Conservation (phyloP, 2,888 invertebrate species). For the Scaptomyza reducta region DNA sequence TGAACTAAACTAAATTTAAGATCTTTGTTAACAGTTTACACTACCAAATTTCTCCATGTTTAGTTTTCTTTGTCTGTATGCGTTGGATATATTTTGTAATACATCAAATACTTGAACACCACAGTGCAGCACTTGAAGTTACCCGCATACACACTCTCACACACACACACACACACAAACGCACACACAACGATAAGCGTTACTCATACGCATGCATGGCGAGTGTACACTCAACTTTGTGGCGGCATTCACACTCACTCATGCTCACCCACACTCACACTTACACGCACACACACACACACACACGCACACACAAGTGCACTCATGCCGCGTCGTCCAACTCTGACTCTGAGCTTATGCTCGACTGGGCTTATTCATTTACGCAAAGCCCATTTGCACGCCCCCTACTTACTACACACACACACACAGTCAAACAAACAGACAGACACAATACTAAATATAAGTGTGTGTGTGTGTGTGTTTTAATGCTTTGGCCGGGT, state of each 20-base stretch:
- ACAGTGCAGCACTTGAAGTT: slow-evolving; percentile 60
- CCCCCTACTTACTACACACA: slow-evolving; percentile 68
- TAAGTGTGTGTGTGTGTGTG: slow-evolving; percentile 1
- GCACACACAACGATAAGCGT: slow-evolving; percentile 45
- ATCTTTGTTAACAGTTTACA: too few relatives aligned
- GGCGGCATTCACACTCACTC: slow-evolving; percentile 46
- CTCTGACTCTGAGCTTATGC: slow-evolving; percentile 38
- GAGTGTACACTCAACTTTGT: slow-evolving; percentile 73
- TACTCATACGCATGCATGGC: slow-evolving; percentile 77
- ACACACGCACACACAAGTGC: slow-evolving; percentile 51
- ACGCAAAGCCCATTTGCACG: slow-evolving; percentile 58
- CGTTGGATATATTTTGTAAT: slow-evolving; percentile 66
- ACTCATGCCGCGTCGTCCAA: slow-evolving; percentile 59
- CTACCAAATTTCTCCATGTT: neutral
- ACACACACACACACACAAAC: slow-evolving; percentile 8
- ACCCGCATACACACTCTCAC: slow-evolving; percentile 13
- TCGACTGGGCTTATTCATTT: slow-evolving; percentile 74
- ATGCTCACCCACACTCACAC: slow-evolving; percentile 31
- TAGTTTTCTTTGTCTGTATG: neutral
- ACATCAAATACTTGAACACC: slow-evolving; percentile 75
- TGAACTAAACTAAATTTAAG: too few relatives aligned
- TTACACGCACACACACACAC: neutral
- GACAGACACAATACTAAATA: slow-evolving; percentile 24
- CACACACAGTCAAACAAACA: slow-evolving; percentile 27
- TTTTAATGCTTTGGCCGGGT: slow-evolving; percentile 41